phyloP scores from a whole-genome alignment of 2,888 invertebrate species.

The Malacosoma neustria region DNA sequence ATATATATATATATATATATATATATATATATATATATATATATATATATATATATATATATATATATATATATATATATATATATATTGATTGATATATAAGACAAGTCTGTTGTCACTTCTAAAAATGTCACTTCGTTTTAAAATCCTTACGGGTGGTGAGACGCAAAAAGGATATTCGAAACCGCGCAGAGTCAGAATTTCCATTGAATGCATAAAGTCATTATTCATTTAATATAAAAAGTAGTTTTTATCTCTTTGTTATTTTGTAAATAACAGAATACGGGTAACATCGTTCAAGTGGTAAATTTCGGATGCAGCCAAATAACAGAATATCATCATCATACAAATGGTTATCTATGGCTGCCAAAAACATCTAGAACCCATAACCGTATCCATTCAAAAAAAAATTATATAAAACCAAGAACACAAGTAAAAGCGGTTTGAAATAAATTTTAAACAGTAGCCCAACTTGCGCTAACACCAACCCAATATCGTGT shows the following conservation, averaged over 20 bases:
- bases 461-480: background rate
- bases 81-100: too few relatives aligned
- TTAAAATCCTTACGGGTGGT: constrained; percentile 57
- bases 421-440: background rate
- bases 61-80: too few relatives aligned
- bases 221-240: too few relatives aligned
- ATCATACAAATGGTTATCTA: too few relatives aligned
- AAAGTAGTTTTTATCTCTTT: too few relatives aligned
- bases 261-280: too few relatives aligned
- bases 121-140: constrained; percentile 40
- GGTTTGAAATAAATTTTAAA: background rate
- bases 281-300: too few relatives aligned
- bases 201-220: background rate
- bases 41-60: background rate
- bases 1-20: background rate
- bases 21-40: background rate
- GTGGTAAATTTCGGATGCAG: too few relatives aligned
- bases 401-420: too few relatives aligned
- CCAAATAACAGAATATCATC: too few relatives aligned
- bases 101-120: constrained; percentile 43
- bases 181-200: background rate
- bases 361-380: too few relatives aligned
- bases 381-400: too few relatives aligned
- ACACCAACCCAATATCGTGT: constrained; percentile 3
- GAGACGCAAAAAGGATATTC: constrained; percentile 34